Base-by-base conservation (phyloP, 2,888 invertebrate species). In the Leptopilina syphax region DNA sequence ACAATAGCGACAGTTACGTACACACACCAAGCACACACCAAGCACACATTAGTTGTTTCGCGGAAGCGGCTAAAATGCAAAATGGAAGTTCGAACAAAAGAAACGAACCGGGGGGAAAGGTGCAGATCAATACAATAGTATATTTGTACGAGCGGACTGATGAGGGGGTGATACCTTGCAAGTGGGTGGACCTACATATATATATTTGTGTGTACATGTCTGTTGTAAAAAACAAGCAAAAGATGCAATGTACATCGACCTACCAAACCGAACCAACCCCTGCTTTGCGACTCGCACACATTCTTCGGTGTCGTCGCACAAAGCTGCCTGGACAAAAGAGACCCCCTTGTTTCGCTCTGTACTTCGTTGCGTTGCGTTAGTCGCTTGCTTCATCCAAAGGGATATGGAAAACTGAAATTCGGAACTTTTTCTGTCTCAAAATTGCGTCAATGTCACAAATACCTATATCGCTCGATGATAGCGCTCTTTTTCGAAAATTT, bases 41-140 rank as follows among this genome's bases (percentile, higher is more conserved):
- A 85, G 87, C 85, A 86, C 86, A 86, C 89, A 90, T 90, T 89
- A 89, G 89, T 90, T 89, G 89, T 89, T 90, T 87, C 88, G 89
- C 89, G 88, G 88, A 90, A 90, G 87, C 88, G 87, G 86, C 87
- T 88, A 87, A 88, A 89, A 88, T 87, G 88, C 86, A 86, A 89
- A 90, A 89, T 87, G 87, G 86, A 88, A 85, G 86, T 85, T 85
- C 82, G 87, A 90, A 90, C 89, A 89, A 90, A 90, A 89, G 89
- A 85, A 86, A 81, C 77, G 83, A 78, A 60, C 79, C 70, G 83
- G 84, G 82, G 84, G 85, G 83, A 84, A 86, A 85, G 85, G 85
- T 83, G 85, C 86, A 84, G 89, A 90, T 90, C 90, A 86, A 90
- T 90, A 90, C 89, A 90, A 90, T 90, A 87, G 88, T 88, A 86